Conservation (phyloP, 2,888 invertebrate species). For the Colletes collaris region DNA sequence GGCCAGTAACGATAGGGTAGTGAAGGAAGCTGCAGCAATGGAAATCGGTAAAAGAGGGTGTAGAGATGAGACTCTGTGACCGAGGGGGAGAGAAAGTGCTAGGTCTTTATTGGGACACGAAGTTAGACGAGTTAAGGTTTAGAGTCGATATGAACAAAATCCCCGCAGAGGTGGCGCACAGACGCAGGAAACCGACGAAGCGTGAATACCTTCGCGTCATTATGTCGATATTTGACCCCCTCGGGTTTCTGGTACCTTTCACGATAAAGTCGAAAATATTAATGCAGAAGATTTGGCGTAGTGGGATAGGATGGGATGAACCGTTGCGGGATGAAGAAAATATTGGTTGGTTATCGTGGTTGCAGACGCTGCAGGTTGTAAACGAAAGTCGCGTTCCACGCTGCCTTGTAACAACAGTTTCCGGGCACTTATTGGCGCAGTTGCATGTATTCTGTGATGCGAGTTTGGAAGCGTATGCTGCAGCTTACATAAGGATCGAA, state of each 20-base stretch:
- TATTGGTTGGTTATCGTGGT: not conserved
- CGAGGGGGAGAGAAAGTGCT: not conserved
- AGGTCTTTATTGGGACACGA: not conserved
- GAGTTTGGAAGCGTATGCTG: not conserved
- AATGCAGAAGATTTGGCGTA: constrained; percentile 69
- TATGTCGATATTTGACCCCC: constrained; percentile 74
- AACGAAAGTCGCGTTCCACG: not conserved
- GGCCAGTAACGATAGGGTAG: not conserved
- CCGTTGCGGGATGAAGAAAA: not conserved
- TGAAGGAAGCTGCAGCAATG: not conserved
- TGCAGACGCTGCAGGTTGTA: too few relatives aligned
- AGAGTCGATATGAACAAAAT: not conserved
- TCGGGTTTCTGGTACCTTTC: constrained; percentile 67
- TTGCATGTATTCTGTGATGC: not conserved
- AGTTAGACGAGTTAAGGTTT: not conserved
- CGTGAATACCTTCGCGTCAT: constrained; percentile 54
- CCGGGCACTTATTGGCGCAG: not conserved
- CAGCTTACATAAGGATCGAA: not conserved
- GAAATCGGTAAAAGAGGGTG: too few relatives aligned
- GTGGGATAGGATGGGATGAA: constrained; percentile 20
- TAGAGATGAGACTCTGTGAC: not conserved
- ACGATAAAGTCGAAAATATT: constrained; percentile 62
- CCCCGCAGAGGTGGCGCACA: not conserved
- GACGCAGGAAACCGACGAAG: constrained; percentile 40
- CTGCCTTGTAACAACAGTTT: not conserved